These are phyloP conservation scores for Eilema depressum DNA, from an alignment of 2,888 invertebrate species.

Conservation along the genomic window DNA sequence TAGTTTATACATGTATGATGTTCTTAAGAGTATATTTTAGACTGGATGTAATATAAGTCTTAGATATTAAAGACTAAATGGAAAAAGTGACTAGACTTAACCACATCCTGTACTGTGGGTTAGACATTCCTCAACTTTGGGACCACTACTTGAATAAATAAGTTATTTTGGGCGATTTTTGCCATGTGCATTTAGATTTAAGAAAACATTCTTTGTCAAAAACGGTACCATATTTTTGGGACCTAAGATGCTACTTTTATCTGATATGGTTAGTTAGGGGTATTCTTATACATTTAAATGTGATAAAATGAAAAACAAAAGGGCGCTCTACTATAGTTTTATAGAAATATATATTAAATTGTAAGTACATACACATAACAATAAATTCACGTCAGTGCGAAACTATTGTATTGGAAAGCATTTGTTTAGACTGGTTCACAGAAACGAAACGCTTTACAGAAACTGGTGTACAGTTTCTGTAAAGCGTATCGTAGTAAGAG, in stretches of 20 bases:
- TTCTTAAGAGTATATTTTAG: constrained; percentile 12
- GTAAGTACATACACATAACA: not conserved
- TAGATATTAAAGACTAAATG: constrained; percentile 16
- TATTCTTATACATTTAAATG: constrained; percentile 40
- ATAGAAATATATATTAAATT: constrained; percentile 7
- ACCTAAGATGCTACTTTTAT: constrained; percentile 5
- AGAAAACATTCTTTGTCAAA: constrained; percentile 14
- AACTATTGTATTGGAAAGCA: not conserved
- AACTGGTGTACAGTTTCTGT: not conserved
- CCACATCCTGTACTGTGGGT: constrained; percentile 17
- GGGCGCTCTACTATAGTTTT: constrained; percentile 31
- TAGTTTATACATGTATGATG: constrained; percentile 25
- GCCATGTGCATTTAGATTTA: constrained; percentile 17
- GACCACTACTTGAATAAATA: constrained; percentile 35
- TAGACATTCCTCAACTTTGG: constrained; percentile 30
- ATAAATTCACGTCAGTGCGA: not conserved
- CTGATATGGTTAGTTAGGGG: constrained; percentile 16
- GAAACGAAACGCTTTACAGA: no score
- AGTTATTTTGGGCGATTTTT: constrained; percentile 23
- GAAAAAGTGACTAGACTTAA: constrained; percentile 10
- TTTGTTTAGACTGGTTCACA: not conserved
- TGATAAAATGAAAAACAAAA: constrained; percentile 41
- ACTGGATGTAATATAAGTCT: constrained; percentile 17
- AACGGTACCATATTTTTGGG: constrained; percentile 9
- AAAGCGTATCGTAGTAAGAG: not conserved